Evolutionary conservation across 2,888 invertebrate genomes (phyloP).

Genomic region (Ditula angustiorana): DNA sequence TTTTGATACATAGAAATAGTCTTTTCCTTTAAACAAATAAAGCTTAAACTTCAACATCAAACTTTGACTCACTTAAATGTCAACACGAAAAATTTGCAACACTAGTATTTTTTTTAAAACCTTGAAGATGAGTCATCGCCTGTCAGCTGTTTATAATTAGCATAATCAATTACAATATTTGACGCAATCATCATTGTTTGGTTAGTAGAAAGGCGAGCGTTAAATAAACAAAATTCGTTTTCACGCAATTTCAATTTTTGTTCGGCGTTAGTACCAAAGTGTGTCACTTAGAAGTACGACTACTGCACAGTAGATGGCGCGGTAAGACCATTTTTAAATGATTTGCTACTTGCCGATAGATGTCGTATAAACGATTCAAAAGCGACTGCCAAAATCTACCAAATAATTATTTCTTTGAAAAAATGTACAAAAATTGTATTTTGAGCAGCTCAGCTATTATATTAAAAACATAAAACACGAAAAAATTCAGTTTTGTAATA

Average conservation of each 20-base stretch:
- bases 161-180: background rate
- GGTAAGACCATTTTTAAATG: background rate
- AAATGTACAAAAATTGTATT: no score
- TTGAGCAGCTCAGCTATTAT: no score
- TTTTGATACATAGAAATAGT: background rate
- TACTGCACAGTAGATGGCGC: slow-evolving; percentile 45
- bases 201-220: background rate
- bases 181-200: background rate
- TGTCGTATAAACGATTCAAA: slow-evolving; percentile 5
- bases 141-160: slow-evolving; percentile 37
- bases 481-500: no score
- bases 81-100: background rate
- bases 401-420: no score
- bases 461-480: no score
- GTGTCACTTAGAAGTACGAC: background rate
- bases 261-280: background rate
- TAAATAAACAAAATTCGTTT: background rate
- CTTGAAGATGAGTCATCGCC: slow-evolving; percentile 32
- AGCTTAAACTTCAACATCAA: background rate
- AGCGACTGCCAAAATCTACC: no score
- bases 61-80: background rate
- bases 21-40: accelerated
- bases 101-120: slow-evolving; percentile 1
- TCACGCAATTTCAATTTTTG: background rate
- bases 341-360: background rate